Evolutionary conservation across 2,797 vertebrate genomes (phyloP), one percentile per base, ranked within the genome.

Genomic region (Chelidonichthys spinosus): DNA sequence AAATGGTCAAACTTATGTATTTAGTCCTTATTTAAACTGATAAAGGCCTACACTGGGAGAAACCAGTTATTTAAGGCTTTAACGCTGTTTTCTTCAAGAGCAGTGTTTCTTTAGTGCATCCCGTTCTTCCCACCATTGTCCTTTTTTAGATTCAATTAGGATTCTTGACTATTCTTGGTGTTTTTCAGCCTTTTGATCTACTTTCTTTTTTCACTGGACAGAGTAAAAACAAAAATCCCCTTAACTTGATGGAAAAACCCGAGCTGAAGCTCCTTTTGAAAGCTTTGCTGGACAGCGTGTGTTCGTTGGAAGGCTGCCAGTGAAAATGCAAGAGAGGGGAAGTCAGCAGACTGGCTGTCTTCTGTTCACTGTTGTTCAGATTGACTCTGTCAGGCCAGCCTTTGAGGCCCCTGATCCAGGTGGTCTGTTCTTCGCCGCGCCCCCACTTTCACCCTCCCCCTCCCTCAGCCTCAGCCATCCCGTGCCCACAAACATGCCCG

Each of bases 281-380:
- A 88, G 85, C 86, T 76, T 86, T 80, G 72, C 84, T 86, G 83
- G 79, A 89, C 70, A 40, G 69, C 37, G 46, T 92, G 90, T 92
- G 84, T 91, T 77, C 85, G 83, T 94, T 95, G 94, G 94, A 91
- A 50, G 36, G 43, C 63, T 39, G 89, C 94, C 94, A 95, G 89
- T 83, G 77, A 90, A 91, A 94, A 93, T 89, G 85, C 77, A 77
- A 84, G 84, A 65, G 84, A 84, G 87, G 81, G 85, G 85, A 90
- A 92, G 90, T 93, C 87, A 91, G 93, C 90, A 91, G 92, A 90
- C 90, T 86, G 79, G 76, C 77, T 90, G 92, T 93, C 92, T 92
- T 92, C 90, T 89, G 81, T 92, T 86, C 86, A 85, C 89, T 87
- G 85, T 89, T 84, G 86, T 87, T 86, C 83, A 86, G 79, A 91